Conservation (phyloP, 2,888 invertebrate genomes). For the Lithophane leautieri region DNA sequence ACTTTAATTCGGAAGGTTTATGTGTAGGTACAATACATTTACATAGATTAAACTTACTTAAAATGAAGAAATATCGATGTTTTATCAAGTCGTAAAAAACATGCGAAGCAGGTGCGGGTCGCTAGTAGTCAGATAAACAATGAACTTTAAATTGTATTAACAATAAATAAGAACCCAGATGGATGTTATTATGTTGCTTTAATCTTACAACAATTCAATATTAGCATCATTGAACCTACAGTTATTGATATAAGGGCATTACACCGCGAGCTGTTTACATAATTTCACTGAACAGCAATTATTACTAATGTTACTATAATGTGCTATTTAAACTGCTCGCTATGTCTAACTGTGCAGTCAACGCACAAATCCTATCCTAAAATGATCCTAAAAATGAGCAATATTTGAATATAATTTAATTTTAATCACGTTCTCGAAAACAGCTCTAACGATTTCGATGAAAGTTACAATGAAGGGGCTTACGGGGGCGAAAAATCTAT, state of each 20-base stretch:
- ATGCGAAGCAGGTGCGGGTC: background rate
- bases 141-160: slow-evolving; percentile 6
- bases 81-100: background rate
- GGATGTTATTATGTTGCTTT: slow-evolving; percentile 15
- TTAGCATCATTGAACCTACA: slow-evolving; percentile 21
- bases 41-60: background rate
- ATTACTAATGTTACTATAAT: background rate
- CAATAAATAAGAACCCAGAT: background rate
- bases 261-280: background rate
- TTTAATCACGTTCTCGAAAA: no score
- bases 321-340: no score
- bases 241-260: slow-evolving; percentile 26
- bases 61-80: background rate
- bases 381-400: no score
- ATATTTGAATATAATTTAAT: no score
- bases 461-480: no score
- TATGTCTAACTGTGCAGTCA: no score
- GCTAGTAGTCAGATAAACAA: background rate
- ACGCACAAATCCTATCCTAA: no score
- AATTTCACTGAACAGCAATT: background rate
- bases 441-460: no score
- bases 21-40: background rate
- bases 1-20: background rate
- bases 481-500: no score
- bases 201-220: slow-evolving; percentile 32